Evolutionary conservation across 2,113 vertebrate genomes (phyloP).

Genomic region (Gallinago undulata): DNA sequence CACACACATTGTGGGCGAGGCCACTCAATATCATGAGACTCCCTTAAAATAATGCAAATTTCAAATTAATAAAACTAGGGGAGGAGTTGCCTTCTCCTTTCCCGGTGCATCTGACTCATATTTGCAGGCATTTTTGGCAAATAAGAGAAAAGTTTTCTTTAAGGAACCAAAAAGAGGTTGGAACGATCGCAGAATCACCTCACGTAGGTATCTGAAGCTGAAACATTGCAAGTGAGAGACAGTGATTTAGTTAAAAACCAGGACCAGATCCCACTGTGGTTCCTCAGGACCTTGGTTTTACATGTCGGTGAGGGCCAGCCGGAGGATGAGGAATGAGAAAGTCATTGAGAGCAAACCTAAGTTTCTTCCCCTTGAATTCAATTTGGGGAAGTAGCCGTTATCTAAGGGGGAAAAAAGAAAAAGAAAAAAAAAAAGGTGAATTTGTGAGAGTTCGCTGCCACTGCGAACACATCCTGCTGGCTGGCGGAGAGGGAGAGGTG

Average conservation of each 20-base stretch:
- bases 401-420: not conserved
- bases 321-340: not conserved
- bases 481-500: not conserved
- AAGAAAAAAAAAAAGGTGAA: not conserved
- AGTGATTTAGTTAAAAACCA: not conserved
- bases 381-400: not conserved
- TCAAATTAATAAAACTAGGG: not conserved
- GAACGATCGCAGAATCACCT: not conserved
- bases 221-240: rapidly evolving
- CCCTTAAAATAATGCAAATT: constrained; percentile 50
- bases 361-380: not conserved
- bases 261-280: not conserved
- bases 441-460: no score
- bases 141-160: not conserved
- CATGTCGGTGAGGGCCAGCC: rapidly evolving
- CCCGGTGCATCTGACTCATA: not conserved
- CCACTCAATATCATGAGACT: constrained; percentile 39
- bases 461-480: not conserved
- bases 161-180: not conserved
- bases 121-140: not conserved
- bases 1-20: constrained; percentile 65
- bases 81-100: constrained; percentile 20
- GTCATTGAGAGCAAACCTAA: rapidly evolving
- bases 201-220: not conserved
- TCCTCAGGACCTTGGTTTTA: not conserved